A percentile compares a stretch with the other conserved stretches of the same genome.
Conservation (phyloP, 2,113 vertebrate genomes). For the Rattus rattus region DNA sequence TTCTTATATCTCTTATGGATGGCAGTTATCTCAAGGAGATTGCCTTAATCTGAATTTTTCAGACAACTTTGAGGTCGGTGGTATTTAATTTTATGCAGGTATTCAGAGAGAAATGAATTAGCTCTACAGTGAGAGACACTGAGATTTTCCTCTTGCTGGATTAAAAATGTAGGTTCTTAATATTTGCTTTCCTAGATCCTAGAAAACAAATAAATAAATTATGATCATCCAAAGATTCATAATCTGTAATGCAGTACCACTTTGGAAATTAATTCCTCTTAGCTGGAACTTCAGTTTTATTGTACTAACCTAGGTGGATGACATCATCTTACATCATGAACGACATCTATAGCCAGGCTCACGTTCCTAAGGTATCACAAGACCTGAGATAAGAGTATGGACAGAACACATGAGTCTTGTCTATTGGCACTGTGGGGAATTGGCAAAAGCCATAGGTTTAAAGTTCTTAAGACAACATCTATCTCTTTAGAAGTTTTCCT, state of each 20-base stretch:
- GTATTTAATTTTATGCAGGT: slow-evolving; percentile 65
- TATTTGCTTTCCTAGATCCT: neutral
- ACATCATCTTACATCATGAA: slow-evolving; percentile 33
- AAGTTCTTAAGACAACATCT: slow-evolving; percentile 33
- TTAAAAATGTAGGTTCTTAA: slow-evolving; percentile 51
- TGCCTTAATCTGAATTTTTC: slow-evolving; percentile 46
- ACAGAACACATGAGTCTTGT: neutral
- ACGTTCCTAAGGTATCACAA: slow-evolving; percentile 57
- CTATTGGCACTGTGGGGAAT: neutral
- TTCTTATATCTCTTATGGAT: slow-evolving; percentile 36
- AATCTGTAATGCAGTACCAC: slow-evolving; percentile 73
- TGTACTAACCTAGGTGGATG: slow-evolving; percentile 81
- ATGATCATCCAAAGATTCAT: slow-evolving; percentile 46
- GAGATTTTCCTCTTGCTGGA: slow-evolving; percentile 47
- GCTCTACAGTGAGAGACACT: slow-evolving; percentile 25
- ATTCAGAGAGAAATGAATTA: slow-evolving; percentile 66
- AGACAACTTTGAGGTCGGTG: slow-evolving; percentile 33
- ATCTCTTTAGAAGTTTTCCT: neutral
- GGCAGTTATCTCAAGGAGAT: slow-evolving; percentile 57
- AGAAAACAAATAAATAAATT: neutral
- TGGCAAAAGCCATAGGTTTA: slow-evolving; percentile 40
- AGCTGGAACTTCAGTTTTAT: slow-evolving; percentile 81
- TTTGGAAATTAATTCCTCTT: slow-evolving; percentile 81
- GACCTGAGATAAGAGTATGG: slow-evolving; percentile 20
- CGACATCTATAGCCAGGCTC: slow-evolving; percentile 66